phyloP scores from a whole-genome alignment of 92 coral and sea anemone genomes.

The Bergia puertoricense region DNA sequence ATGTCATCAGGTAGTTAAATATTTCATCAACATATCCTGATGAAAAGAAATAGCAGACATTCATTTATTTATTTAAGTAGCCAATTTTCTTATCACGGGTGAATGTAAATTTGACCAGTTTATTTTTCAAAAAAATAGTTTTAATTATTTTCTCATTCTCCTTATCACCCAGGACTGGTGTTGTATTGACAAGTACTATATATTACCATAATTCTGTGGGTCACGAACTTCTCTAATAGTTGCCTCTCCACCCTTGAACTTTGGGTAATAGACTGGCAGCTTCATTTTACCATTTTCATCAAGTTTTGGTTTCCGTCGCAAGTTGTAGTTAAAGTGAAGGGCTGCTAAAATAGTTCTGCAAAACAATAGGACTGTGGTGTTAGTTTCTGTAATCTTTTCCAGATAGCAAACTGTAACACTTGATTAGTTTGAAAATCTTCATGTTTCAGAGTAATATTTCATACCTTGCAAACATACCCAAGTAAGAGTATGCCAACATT shows the following conservation, averaged over 20 bases:
- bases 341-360: conserved; percentile 41
- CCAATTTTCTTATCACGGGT: too few species aligned
- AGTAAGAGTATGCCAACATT: too few species aligned
- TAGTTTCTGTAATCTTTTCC: background rate
- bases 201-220: conserved; percentile 41
- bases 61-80: too few species aligned
- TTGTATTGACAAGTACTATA: too few species aligned
- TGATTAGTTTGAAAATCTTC: background rate
- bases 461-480: background rate
- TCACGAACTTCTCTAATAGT: conserved; percentile 27
- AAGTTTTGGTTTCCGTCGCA: conserved; percentile 1
- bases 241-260: conserved; percentile 43
- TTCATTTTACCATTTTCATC: background rate
- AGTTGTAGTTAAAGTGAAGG: conserved; percentile 45
- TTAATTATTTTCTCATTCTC: too few species aligned
- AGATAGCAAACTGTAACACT: background rate
- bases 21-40: too few species aligned
- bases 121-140: too few species aligned
- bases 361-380: background rate
- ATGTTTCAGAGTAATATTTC: background rate
- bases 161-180: too few species aligned
- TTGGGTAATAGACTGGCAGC: conserved; percentile 24
- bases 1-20: too few species aligned
- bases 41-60: too few species aligned
- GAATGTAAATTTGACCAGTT: too few species aligned